Percentiles rank a stretch among this genome's conserved stretches.
These are phyloP conservation scores for Merluccius polli DNA, from an alignment of 2,797 vertebrate genomes.

Conservation along the genomic window DNA sequence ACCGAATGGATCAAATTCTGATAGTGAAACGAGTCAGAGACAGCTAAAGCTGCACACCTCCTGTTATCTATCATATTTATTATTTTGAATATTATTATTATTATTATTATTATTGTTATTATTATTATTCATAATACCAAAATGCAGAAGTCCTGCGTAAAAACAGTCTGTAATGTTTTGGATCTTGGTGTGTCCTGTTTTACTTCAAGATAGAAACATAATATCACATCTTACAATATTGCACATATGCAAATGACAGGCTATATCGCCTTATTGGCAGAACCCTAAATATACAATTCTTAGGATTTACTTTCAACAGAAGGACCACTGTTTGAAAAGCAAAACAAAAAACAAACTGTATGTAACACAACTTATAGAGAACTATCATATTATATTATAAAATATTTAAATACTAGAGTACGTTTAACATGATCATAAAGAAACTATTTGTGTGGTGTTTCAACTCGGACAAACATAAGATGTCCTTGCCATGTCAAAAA, in stretches of 20 bases:
- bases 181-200: background rate
- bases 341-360: background rate
- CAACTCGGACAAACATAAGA: background rate
- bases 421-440: background rate
- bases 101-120: too few relatives aligned
- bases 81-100: too few relatives aligned
- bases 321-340: background rate
- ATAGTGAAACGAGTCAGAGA: too few relatives aligned
- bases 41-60: too few relatives aligned
- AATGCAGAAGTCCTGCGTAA: too few relatives aligned
- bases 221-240: slow-evolving; percentile 2
- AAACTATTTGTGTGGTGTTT: background rate
- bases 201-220: background rate
- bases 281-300: background rate
- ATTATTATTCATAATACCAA: too few relatives aligned
- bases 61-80: too few relatives aligned
- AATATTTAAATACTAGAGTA: background rate
- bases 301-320: background rate
- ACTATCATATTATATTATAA: background rate
- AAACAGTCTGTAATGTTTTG: background rate
- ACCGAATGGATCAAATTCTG: too few relatives aligned
- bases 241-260: background rate
- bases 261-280: background rate
- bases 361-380: background rate
- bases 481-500: background rate